Evolutionary conservation across 2,113 vertebrate genomes (phyloP).

Genomic region (Oxyruncus cristatus): DNA sequence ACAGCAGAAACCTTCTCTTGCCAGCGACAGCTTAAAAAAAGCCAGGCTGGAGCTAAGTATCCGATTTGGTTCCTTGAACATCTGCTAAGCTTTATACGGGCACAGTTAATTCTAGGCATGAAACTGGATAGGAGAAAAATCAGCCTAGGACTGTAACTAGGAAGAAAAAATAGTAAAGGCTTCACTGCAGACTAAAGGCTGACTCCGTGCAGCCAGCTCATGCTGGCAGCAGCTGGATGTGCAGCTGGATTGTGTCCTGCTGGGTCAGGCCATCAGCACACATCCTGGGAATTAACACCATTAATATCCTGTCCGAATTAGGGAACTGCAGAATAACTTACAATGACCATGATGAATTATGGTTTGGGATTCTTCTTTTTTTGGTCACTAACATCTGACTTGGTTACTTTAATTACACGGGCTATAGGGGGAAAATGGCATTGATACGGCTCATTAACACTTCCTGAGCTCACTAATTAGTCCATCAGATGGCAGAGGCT

Average conservation of each 20-base stretch:
- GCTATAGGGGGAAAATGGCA: background rate
- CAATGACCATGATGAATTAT: background rate
- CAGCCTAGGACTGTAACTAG: background rate
- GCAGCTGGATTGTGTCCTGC: background rate
- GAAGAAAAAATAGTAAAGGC: background rate
- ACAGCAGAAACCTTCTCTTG: background rate
- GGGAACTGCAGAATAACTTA: background rate
- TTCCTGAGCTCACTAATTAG: constrained; percentile 9
- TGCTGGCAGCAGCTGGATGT: background rate
- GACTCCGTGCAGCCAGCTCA: background rate
- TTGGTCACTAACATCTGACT: background rate
- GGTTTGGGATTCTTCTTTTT: background rate
- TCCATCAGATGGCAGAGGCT: background rate
- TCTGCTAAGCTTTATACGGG: background rate
- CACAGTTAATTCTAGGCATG: constrained; percentile 21
- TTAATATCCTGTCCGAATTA: background rate
- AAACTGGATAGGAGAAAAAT: background rate
- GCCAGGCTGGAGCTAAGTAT: background rate
- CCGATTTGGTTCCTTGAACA: constrained; percentile 10
- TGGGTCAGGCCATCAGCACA: background rate
- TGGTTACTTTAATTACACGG: background rate
- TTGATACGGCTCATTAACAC: constrained; percentile 2
- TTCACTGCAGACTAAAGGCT: background rate
- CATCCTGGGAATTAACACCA: background rate
- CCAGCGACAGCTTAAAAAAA: background rate